These are phyloP conservation scores for Psilopsiagon aurifrons DNA, from an alignment of 2,113 vertebrate species.

Conservation along the genomic window DNA sequence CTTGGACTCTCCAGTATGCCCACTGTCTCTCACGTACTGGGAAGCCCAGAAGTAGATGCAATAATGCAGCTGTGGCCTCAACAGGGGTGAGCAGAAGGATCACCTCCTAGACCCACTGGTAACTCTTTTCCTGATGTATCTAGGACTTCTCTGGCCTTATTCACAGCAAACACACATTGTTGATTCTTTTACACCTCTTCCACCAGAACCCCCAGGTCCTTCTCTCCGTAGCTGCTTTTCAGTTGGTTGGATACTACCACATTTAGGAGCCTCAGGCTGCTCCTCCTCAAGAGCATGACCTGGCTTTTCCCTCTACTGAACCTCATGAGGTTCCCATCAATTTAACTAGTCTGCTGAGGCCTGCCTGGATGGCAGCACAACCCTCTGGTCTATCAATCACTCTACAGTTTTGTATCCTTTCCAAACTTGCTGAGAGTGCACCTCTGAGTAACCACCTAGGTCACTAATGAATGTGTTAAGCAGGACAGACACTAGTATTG, in stretches of 20 bases:
- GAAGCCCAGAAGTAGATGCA: neutral
- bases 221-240: neutral
- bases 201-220: fast-evolving
- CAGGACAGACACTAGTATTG: neutral
- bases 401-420: neutral
- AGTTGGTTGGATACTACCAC: neutral
- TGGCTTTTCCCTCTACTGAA: neutral
- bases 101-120: neutral
- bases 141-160: neutral
- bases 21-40: neutral
- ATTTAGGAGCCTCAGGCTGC: neutral
- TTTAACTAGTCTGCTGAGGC: neutral
- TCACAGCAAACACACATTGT: neutral
- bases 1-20: neutral
- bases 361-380: neutral
- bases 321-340: neutral
- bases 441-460: neutral
- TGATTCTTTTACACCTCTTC: neutral
- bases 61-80: neutral
- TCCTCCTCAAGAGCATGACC: neutral
- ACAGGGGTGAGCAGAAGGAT: neutral
- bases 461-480: neutral
- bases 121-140: neutral
- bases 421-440: neutral
- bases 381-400: neutral